Conservation (phyloP, 2,797 vertebrate genomes). For the Sebastiscus albofasciatus region DNA sequence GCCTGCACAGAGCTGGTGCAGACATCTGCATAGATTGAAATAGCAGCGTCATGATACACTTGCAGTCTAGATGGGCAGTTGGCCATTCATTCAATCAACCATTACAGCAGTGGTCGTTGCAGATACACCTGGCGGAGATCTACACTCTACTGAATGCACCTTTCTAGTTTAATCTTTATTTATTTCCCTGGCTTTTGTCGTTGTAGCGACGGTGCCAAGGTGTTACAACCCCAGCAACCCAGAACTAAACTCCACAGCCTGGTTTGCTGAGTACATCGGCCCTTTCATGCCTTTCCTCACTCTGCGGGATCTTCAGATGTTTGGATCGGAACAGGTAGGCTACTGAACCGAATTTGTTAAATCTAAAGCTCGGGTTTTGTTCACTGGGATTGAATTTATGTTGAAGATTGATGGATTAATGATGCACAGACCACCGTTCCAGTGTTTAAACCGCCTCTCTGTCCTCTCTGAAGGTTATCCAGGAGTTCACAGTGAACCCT, state of each 20-base stretch:
- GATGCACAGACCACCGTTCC: neutral
- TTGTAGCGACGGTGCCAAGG: constrained; percentile 64
- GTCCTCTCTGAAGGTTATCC: constrained; percentile 53
- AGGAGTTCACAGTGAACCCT: constrained; percentile 73
- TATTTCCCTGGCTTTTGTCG: neutral
- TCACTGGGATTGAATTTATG: neutral
- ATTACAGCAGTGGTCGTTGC: neutral
- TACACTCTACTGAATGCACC: too few relatives aligned
- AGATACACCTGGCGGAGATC: neutral
- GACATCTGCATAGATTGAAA: neutral
- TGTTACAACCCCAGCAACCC: constrained; percentile 73
- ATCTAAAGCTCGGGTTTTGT: neutral
- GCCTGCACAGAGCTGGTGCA: neutral
- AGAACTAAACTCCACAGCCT: constrained; percentile 80
- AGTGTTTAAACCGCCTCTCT: neutral
- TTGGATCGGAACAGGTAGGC: constrained; percentile 71
- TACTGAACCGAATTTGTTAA: neutral
- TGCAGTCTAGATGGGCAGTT: neutral
- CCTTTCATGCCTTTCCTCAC: constrained; percentile 74
- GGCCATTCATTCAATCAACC: neutral
- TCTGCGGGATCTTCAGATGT: constrained; percentile 60
- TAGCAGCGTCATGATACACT: neutral
- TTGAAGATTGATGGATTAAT: neutral
- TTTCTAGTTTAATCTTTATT: too few relatives aligned
- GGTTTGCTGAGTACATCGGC: constrained; percentile 82